A percentile compares a stretch with the other conserved stretches of the same genome.
Conservation (phyloP, 2,797 vertebrate genomes). For the Microctenopoma steveboyesi region DNA sequence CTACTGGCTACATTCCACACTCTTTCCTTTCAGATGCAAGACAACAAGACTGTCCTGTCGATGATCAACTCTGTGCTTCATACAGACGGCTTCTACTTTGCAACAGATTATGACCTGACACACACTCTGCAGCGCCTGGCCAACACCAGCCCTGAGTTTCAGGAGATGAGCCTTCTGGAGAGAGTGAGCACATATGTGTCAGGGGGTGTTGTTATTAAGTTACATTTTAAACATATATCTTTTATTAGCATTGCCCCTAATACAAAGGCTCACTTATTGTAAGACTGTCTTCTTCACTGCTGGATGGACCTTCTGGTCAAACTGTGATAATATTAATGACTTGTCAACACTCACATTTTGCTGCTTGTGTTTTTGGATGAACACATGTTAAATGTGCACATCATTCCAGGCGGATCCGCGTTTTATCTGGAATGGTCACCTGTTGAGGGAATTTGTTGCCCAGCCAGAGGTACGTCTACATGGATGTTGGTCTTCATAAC, state of each 20-base stretch:
- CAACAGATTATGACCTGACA: slow-evolving; percentile 93
- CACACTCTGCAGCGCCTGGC: slow-evolving; percentile 93
- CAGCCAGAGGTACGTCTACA: slow-evolving; percentile 90
- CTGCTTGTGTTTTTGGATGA: neutral
- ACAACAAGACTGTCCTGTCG: slow-evolving; percentile 93
- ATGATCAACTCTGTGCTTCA: slow-evolving; percentile 92
- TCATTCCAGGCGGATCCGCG: slow-evolving; percentile 90
- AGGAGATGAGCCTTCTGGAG: slow-evolving; percentile 90
- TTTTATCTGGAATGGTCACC: slow-evolving; percentile 95
- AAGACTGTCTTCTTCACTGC: too few species aligned
- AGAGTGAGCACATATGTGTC: slow-evolving; percentile 36
- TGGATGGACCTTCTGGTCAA: too few species aligned
- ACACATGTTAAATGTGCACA: neutral
- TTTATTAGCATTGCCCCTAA: too few species aligned
- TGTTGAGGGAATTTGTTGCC: slow-evolving; percentile 91
- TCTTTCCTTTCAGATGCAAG: slow-evolving; percentile 87
- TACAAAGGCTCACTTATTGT: too few species aligned
- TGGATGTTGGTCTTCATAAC: neutral
- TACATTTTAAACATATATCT: too few species aligned
- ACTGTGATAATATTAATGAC: too few species aligned
- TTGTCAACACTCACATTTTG: neutral
- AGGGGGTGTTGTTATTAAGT: too few species aligned
- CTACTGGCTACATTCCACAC: neutral
- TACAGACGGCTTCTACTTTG: slow-evolving; percentile 94
- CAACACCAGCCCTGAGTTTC: slow-evolving; percentile 97